Evolutionary conservation across 53 echinoderm and acorn worm genomes (phyloP).

Genomic region (Apostichopus leukothele): DNA sequence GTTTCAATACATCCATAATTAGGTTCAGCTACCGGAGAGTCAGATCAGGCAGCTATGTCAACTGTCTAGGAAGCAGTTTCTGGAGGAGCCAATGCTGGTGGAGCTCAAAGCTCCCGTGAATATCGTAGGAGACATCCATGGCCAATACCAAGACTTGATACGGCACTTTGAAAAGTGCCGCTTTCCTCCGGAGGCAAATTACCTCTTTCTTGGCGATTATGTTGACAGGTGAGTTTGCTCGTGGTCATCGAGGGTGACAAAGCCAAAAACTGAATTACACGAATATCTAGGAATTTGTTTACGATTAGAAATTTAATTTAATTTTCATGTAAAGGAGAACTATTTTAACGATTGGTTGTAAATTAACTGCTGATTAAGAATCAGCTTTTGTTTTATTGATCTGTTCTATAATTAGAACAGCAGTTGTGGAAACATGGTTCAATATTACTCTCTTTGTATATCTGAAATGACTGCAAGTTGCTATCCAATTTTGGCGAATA

Average conservation of each 20-base stretch:
- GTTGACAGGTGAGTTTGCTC: conserved; percentile 81
- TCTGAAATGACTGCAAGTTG: no score
- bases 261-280: no score
- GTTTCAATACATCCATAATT: neutral
- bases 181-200: conserved; percentile 89
- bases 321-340: no score
- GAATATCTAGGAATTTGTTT: no score
- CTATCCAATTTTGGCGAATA: no score
- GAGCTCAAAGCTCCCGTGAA: conserved; percentile 94
- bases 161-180: conserved; percentile 91
- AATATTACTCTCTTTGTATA: no score
- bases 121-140: conserved; percentile 97
- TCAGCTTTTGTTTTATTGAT: no score
- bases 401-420: no score
- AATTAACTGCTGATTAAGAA: no score
- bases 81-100: conserved; percentile 92
- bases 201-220: conserved; percentile 96
- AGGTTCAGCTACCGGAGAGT: conserved; percentile 95
- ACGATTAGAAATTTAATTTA: no score
- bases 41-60: conserved; percentile 98
- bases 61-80: conserved; percentile 84
- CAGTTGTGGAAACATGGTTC: no score
- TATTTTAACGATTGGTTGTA: no score
- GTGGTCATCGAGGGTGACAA: neutral
- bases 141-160: conserved; percentile 87